Evolutionary conservation across 2,113 vertebrate genomes (phyloP).

Genomic region (Aspidoscelis tigris): DNA sequence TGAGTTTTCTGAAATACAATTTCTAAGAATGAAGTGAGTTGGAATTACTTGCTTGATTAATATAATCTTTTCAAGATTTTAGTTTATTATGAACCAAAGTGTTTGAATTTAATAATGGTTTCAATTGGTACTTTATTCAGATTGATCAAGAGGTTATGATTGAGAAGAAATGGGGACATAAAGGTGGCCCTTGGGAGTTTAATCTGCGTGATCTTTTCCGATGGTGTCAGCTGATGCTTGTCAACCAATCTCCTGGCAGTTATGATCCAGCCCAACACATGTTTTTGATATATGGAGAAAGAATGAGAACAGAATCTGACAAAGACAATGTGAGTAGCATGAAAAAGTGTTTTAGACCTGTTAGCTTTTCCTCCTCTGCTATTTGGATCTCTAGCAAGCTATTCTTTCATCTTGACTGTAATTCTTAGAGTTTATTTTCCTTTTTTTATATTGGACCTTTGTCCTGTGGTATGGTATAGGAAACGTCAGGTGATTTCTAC

Average conservation of each 20-base stretch:
- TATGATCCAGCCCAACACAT: slow-evolving; percentile 94
- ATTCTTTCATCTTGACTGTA: background rate
- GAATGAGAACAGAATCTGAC: slow-evolving; percentile 91
- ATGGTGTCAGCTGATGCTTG: slow-evolving; percentile 97
- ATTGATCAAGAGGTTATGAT: slow-evolving; percentile 87
- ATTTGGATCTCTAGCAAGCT: background rate
- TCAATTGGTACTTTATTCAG: slow-evolving; percentile 67
- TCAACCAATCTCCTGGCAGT: slow-evolving; percentile 90
- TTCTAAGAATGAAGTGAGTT: background rate
- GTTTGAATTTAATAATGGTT: background rate
- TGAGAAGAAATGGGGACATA: slow-evolving; percentile 93
- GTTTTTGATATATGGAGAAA: slow-evolving; percentile 89
- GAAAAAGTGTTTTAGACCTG: background rate
- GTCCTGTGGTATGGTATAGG: background rate
- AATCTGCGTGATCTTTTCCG: slow-evolving; percentile 96
- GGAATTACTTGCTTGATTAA: background rate
- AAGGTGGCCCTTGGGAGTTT: slow-evolving; percentile 97
- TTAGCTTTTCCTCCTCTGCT: background rate
- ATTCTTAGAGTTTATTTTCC: background rate
- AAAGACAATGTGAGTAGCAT: slow-evolving; percentile 82
- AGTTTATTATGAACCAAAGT: background rate
- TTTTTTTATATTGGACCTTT: background rate
- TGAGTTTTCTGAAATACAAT: background rate
- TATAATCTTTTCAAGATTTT: background rate
- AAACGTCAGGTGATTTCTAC: background rate